Conservation (phyloP, 2,113 vertebrate genomes). For the Phrynosoma platyrhinos region DNA sequence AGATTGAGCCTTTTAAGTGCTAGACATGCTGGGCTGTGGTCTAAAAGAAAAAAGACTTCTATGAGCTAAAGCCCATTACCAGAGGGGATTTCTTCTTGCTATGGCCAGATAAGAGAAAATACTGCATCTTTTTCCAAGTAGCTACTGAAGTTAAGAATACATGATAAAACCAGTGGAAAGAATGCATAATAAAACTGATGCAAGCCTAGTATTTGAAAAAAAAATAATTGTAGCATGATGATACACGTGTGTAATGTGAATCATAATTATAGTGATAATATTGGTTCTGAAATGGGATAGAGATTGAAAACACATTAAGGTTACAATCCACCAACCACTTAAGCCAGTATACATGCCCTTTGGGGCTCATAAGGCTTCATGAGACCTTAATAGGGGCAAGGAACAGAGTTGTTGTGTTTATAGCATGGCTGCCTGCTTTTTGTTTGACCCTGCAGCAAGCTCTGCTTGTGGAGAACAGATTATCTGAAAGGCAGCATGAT, state of each 20-base stretch:
- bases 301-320: conserved; percentile 6
- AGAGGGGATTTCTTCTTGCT: neutral
- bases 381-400: neutral
- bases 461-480: neutral
- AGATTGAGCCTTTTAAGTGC: neutral
- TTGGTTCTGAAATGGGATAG: conserved; percentile 18
- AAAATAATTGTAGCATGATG: conserved; percentile 13
- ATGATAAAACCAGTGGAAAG: neutral
- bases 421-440: neutral
- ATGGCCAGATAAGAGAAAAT: neutral
- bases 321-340: conserved; percentile 8
- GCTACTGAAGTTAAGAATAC: neutral
- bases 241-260: conserved; percentile 38
- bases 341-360: neutral
- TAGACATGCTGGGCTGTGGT: neutral
- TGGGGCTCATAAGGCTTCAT: neutral
- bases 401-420: neutral
- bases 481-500: neutral
- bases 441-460: neutral
- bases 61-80: neutral
- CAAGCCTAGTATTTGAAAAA: neutral
- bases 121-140: neutral
- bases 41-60: neutral
- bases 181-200: conserved; percentile 17
- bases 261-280: conserved; percentile 47